These are phyloP conservation scores for Drosophila sechellia DNA, from an alignment of 1,140 invertebrate genomes.

Conservation along the genomic window DNA sequence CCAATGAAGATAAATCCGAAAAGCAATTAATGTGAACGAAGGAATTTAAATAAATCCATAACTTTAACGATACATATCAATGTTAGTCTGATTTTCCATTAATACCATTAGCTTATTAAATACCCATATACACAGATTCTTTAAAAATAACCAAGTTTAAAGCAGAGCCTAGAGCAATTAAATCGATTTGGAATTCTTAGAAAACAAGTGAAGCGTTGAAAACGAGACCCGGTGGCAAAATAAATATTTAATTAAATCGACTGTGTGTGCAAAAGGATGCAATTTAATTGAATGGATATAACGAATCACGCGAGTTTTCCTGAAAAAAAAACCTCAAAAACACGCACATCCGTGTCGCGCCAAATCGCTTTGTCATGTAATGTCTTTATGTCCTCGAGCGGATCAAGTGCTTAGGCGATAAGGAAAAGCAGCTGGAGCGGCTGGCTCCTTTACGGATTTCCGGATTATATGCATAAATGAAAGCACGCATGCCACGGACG, in stretches of 20 bases:
- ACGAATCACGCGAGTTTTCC: constrained; percentile 44
- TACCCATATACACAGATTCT: constrained; percentile 26
- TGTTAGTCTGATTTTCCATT: constrained; percentile 66
- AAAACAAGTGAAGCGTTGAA: constrained; percentile 12
- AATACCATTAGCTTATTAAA: constrained; percentile 23
- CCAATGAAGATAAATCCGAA: constrained; percentile 4
- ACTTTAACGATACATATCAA: constrained; percentile 78
- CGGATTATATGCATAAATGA: constrained; percentile 68
- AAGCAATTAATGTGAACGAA: constrained; percentile 12
- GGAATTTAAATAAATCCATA: constrained; percentile 32
- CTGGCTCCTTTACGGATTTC: constrained; percentile 47
- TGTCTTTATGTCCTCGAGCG: constrained; percentile 72
- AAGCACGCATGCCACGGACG: constrained; percentile 51
- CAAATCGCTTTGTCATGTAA: constrained; percentile 79
- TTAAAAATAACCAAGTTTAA: constrained; percentile 2
- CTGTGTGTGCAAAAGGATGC: constrained; percentile 12
- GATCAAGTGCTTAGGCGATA: constrained; percentile 77
- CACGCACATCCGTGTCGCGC: constrained; percentile 14
- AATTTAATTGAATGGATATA: constrained; percentile 50
- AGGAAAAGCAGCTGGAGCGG: constrained; percentile 67
- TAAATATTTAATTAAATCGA: constrained; percentile 41
- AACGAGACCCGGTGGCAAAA: constrained; percentile 6
- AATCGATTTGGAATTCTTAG: background rate
- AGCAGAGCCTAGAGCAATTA: constrained; percentile 8
- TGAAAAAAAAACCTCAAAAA: constrained; percentile 7